phyloP scores from a whole-genome alignment of 2,797 vertebrate species.

The Liasis olivaceus region DNA sequence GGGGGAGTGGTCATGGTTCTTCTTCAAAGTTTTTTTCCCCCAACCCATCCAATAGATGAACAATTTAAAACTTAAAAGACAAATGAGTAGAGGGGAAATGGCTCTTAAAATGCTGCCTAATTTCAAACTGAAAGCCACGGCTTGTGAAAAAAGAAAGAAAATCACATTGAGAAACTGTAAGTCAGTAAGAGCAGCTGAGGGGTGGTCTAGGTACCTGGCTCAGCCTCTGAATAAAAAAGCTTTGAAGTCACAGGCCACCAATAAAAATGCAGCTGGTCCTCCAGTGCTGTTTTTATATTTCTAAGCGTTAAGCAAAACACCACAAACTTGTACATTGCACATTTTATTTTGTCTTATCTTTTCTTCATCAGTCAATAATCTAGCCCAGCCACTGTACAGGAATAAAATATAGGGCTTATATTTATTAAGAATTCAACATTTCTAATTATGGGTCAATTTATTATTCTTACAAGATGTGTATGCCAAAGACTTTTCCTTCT shows the following conservation, averaged over 20 bases:
- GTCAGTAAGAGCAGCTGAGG: conserved; percentile 57
- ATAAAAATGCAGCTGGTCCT: conserved; percentile 79
- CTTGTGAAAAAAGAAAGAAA: conserved; percentile 56
- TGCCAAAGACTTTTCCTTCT: conserved; percentile 8
- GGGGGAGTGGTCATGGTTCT: background rate
- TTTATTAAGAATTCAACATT: background rate
- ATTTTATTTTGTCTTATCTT: background rate
- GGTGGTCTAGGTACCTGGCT: conserved; percentile 59
- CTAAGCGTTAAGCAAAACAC: conserved; percentile 45
- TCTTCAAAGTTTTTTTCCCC: background rate
- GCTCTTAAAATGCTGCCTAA: conserved; percentile 28
- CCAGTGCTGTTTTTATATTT: conserved; percentile 31
- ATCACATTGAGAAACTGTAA: conserved; percentile 74
- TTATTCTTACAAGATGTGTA: background rate
- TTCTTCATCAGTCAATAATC: background rate
- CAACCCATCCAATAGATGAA: background rate
- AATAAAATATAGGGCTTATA: background rate
- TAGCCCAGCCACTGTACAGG: background rate
- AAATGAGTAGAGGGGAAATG: background rate
- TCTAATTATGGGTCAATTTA: background rate
- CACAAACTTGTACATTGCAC: background rate
- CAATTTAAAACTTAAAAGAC: conserved; percentile 49
- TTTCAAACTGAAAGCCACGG: conserved; percentile 52
- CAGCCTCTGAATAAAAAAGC: conserved; percentile 70
- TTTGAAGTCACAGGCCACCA: conserved; percentile 79